Percentiles rank a stretch among this genome's conserved stretches.
phyloP scores from a whole-genome alignment of 2,888 invertebrate species.

The Agrotis exclamationis region DNA sequence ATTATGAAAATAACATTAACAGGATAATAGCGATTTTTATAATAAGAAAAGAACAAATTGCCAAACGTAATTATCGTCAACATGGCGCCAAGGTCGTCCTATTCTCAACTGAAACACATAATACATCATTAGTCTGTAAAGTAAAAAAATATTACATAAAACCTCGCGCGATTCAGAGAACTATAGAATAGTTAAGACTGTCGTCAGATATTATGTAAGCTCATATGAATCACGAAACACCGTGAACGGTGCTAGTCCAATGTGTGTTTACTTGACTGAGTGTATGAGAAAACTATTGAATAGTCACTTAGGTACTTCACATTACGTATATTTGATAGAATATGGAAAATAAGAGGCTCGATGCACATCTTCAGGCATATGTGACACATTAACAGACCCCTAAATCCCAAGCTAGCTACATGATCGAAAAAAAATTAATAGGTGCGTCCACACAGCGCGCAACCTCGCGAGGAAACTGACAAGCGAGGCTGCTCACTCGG shows the following conservation, averaged over 20 bases:
- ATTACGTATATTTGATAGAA: neutral
- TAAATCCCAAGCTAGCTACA: too few relatives aligned
- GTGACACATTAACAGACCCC: neutral
- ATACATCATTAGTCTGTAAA: too few relatives aligned
- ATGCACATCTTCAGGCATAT: conserved; percentile 5
- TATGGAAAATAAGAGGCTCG: neutral
- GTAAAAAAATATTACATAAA: neutral
- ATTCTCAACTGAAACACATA: too few relatives aligned
- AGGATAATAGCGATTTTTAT: too few relatives aligned
- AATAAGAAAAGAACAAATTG: too few relatives aligned
- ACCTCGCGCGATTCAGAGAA: conserved; percentile 17
- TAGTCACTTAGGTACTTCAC: conserved; percentile 21
- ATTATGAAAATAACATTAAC: too few relatives aligned
- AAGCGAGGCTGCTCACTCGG: too few relatives aligned
- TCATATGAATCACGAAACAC: conserved; percentile 24
- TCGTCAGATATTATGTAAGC: conserved; percentile 35
- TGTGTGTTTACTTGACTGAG: conserved; percentile 29
- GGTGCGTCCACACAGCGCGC: too few relatives aligned
- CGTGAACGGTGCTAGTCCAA: conserved; percentile 49
- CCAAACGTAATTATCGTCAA: too few relatives aligned
- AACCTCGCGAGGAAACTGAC: too few relatives aligned
- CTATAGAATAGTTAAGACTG: conserved; percentile 43
- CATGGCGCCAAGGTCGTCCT: too few relatives aligned
- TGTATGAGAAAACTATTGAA: conserved; percentile 6
- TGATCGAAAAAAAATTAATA: neutral